Base-by-base conservation (phyloP, 1,140 invertebrate genomes). In the Hyles vespertilio region DNA sequence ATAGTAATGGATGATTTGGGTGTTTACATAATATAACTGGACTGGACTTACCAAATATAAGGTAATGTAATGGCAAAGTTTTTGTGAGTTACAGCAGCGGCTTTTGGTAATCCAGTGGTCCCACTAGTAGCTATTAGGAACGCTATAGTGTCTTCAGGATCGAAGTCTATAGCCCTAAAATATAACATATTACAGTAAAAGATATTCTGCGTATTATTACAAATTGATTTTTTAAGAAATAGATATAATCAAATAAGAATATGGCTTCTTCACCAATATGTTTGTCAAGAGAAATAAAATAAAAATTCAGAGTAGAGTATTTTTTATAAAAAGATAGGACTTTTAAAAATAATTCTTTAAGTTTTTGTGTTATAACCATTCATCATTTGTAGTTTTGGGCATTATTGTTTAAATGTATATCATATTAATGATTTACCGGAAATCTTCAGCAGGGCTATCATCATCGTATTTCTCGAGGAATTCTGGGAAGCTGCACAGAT, bases 101-200 rank as follows among this genome's bases (percentile, higher is more conserved):
- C 69, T 62, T 87, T 87, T 2, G 82, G 78, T 8, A 78, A 48
- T 0, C 84, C 84, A 2, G 82, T 85, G 2, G 84, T 83, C 5
- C 84, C 84, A 48, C 84, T 87, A 0, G 84, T 87, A 10, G 77
- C 63, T 54, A 84, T 65, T 0, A 85, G 59, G 3, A 85, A 72
- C 0, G 69, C 71, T 4, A 63, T 61, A 5, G 78, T 71, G 8
- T 72, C 66, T 11, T 76, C 74, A 5, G 81, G 63, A 51, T 84
- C 72, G 22, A 87, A 82, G 34, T 84, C 77, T 32, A 66, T 59
- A 5, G 71, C 61, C 48, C 81, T 84, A 36, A 43, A 72, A 56
- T n/a, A 40, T 22, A 36, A n/a, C 8, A 34, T 2, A 52, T 5
- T 12, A 11, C 45, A 45, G 32, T 48, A n/a, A 11, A 0, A 11